A percentile compares a stretch with the other conserved stretches of the same genome.
Conservation (phyloP, 2,113 vertebrate genomes). For the Tonatia bakeri region DNA sequence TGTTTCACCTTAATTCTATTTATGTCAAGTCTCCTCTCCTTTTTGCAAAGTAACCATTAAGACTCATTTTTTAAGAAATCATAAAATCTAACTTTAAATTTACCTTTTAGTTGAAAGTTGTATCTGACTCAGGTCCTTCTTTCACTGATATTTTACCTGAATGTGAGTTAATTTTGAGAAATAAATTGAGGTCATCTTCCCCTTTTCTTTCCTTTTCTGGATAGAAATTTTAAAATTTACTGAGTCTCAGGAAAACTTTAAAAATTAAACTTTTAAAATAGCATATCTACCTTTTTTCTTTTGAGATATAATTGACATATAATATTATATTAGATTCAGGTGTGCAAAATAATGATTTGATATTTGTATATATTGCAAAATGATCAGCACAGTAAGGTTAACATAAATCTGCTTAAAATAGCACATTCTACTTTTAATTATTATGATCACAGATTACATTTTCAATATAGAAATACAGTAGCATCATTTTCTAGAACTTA, state of each 20-base stretch:
- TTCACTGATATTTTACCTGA: not conserved
- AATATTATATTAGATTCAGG: not conserved
- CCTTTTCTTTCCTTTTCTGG: not conserved
- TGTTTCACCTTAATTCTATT: not conserved
- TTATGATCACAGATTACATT: not conserved
- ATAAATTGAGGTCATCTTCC: not conserved
- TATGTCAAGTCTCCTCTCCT: not conserved
- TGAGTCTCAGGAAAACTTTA: not conserved
- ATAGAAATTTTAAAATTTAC: not conserved
- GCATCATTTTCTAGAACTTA: not conserved
- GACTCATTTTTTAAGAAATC: not conserved
- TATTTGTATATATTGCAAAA: not conserved
- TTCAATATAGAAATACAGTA: not conserved
- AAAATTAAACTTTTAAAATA: not conserved
- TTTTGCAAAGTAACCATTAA: not conserved
- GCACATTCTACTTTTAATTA: not conserved
- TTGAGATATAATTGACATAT: not conserved
- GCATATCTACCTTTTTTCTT: not conserved
- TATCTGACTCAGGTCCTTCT: not conserved
- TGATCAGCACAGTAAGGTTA: not conserved
- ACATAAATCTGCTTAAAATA: not conserved
- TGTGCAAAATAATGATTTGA: not conserved
- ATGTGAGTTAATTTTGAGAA: not conserved
- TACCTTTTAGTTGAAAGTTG: not conserved
- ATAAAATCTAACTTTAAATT: not conserved